Conservation (phyloP, 2,113 vertebrate genomes). For the Hystrix cristata region DNA sequence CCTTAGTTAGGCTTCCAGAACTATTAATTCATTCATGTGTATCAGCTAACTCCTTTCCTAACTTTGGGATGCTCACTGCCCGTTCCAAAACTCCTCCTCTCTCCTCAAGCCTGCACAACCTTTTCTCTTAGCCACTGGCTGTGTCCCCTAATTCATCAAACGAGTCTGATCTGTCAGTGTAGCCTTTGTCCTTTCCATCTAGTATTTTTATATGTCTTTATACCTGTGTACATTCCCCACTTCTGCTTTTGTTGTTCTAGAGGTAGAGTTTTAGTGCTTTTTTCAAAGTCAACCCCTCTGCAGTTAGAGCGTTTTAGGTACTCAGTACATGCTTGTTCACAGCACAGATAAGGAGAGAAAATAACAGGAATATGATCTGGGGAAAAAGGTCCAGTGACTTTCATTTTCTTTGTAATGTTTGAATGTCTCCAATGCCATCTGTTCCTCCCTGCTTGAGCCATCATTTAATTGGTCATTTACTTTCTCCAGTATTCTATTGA, state of each 20-base stretch:
- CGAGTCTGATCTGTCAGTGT: not conserved
- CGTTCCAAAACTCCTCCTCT: not conserved
- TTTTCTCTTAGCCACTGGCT: not conserved
- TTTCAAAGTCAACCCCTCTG: not conserved
- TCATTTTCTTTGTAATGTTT: not conserved
- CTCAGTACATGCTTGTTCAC: not conserved
- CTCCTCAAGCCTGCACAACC: not conserved
- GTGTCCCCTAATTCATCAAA: not conserved
- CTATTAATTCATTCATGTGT: not conserved
- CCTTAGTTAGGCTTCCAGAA: not conserved
- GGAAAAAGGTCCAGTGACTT: not conserved
- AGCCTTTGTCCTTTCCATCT: not conserved
- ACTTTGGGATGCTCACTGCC: not conserved
- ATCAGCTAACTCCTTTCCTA: not conserved
- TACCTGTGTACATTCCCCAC: not conserved
- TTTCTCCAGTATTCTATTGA: not conserved
- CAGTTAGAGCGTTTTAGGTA: not conserved
- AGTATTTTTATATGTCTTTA: not conserved
- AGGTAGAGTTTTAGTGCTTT: not conserved
- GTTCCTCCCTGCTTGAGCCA: not conserved
- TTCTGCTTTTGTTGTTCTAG: not conserved
- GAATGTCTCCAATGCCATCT: not conserved
- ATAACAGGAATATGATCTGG: not conserved
- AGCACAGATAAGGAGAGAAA: not conserved
- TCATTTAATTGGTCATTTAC: not conserved